Evolutionary conservation across 2,113 vertebrate genomes (phyloP), one percentile per base, ranked within the genome.

Genomic region (Urocolius indicus): DNA sequence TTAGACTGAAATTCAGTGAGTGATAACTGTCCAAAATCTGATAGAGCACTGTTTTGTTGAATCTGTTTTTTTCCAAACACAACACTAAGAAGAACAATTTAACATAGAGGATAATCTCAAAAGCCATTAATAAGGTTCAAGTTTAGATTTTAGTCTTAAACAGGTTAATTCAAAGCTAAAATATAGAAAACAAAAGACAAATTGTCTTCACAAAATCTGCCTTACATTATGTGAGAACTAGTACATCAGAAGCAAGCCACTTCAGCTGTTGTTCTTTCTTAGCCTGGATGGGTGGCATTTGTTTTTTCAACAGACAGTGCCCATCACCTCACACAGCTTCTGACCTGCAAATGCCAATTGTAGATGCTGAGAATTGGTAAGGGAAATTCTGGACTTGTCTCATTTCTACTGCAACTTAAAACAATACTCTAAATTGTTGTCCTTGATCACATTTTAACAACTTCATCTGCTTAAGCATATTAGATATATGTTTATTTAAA

Each of bases 311-410:
- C 24, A 51, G 29, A 10, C 54, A 45, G 19, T 49, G 41, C 26
- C 36, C 13, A 2, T 51, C 10, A 27, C 54, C 24, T 74, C 61
- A 10, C 15, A 9, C 23, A 45, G 54, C 68, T 11, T 32, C 61
- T 57, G n/a, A 58, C 29, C 30, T 81, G 38, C 0, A 0, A 41
- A 22, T 48, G 38, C 6, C 13, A 21, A 7, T 12, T 41, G 14
- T 14, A 36, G 48, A 19, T 38, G 38, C 66, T 38, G 23, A 86
- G 77, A 77, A 23, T 19, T 43, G 26, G 21, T 43, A 54, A 59
- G 24, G 52, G 69, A 77, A n/a, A 18, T 48, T 24, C 30, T 65
- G 34, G 30, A 55, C 45, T 66, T 26, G 10, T 41, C 55, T 65
- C 19, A 4, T 16, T 34, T 51, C 66, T 66, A 3, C 21, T 26